Evolutionary conservation across 1,140 invertebrate species (phyloP).

Genomic region (Ceratitis capitata): DNA sequence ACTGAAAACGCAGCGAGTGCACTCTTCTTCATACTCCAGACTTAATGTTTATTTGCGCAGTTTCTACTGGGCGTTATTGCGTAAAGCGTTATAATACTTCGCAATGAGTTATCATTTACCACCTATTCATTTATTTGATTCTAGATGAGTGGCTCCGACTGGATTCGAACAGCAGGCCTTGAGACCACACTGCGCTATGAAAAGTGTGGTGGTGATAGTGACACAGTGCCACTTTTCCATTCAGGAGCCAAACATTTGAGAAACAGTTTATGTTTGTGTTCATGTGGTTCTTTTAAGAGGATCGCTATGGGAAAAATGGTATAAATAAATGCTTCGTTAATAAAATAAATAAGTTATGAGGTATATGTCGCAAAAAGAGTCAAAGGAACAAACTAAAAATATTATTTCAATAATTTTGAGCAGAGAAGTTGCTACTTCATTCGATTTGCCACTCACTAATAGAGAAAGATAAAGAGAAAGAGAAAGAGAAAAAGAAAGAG

Average conservation of each 20-base stretch:
- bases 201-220: not conserved
- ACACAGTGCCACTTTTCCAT: not conserved
- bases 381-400: too few relatives aligned
- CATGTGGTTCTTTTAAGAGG: not conserved
- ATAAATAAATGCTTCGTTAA: too few relatives aligned
- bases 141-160: not conserved
- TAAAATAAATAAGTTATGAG: too few relatives aligned
- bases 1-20: not conserved
- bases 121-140: slow-evolving; percentile 5
- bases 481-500: too few relatives aligned
- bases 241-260: not conserved
- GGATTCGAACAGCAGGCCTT: not conserved
- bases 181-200: not conserved
- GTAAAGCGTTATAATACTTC: slow-evolving; percentile 37
- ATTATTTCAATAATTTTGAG: too few relatives aligned
- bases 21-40: not conserved
- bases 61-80: slow-evolving; percentile 40
- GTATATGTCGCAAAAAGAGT: too few relatives aligned
- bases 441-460: too few relatives aligned
- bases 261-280: not conserved
- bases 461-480: too few relatives aligned
- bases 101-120: slow-evolving; percentile 39
- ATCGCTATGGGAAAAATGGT: not conserved
- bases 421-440: too few relatives aligned
- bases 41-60: slow-evolving; percentile 10